Evolutionary conservation across 2,888 invertebrate species (phyloP), one percentile per base, ranked within the genome.

Genomic region (Sinotaia quadrata): DNA sequence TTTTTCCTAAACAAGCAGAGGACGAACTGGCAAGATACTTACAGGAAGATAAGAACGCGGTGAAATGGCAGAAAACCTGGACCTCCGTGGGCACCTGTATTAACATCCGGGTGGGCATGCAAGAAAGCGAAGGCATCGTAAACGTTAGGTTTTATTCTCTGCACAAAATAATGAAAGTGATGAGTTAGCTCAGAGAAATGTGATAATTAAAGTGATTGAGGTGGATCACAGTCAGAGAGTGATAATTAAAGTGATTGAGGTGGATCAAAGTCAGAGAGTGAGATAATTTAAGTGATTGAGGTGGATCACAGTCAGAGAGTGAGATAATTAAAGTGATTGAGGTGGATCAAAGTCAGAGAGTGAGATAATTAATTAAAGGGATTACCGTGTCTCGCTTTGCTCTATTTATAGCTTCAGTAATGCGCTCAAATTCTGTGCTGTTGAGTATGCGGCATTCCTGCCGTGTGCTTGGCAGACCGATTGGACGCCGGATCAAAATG

Each of bases 51-150:
- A 27, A 69, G 74, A 10, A 74, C 70, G 4, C 78, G 52, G 52
- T 78, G 76, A 54, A 71, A 78, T 8, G 78, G 66, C 34, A 76
- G 59, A 57, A 78, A 78, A 4, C 60, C 75, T 0, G 76, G 73
- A 1, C 78, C 76, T 4, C 66, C 67, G 57, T 78, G 78, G 15
- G 78, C 78, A 1, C 71, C 72, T 10, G 59, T 61, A 63, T 75
- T 73, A 18, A 74, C 59, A 10, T 71, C 71, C 0, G 72, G 70
- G 12, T 72, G 71, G 5, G 76, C 71, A 60, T 78, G 76, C 10
- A 78, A 69, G 58, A 61, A 74, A 15, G 76, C 67, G 36, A 74
- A 74, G 44, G 73, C 74, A 52, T 78, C 76, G 31, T 71, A 73
- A 10, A 74, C 74, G 36, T 76, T 76, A 12, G 76, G 76, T 1